Conservation (phyloP, 2,797 vertebrate species). For the Epinephelus malabaricus region DNA sequence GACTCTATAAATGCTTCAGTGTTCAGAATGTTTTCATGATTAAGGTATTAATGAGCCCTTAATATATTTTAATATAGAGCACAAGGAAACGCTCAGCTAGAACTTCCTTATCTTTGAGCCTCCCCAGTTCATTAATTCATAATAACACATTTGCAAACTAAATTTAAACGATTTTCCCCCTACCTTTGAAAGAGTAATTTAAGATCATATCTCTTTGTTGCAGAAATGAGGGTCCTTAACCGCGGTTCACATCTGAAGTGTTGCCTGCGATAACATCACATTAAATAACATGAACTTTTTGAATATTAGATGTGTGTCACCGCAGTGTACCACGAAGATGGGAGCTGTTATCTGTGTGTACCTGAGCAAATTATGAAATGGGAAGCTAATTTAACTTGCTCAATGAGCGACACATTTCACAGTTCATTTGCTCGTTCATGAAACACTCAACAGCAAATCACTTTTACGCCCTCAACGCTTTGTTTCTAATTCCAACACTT, state of each 20-base stretch:
- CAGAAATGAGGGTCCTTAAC: slow-evolving; percentile 29
- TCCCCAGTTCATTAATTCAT: slow-evolving; percentile 66
- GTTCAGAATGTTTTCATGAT: slow-evolving; percentile 54
- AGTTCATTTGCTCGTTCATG: slow-evolving; percentile 66
- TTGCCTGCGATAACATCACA: slow-evolving; percentile 30
- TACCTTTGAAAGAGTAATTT: slow-evolving; percentile 43
- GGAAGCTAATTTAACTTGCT: slow-evolving; percentile 71
- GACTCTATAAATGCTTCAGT: slow-evolving; percentile 29
- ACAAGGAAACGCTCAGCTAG: slow-evolving; percentile 29
- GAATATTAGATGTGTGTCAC: slow-evolving; percentile 35
- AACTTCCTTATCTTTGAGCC: slow-evolving; percentile 51
- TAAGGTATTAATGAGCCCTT: slow-evolving; percentile 56
- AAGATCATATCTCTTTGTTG: slow-evolving; percentile 42
- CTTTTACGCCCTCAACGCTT: slow-evolving; percentile 52
- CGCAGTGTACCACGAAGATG: slow-evolving; percentile 17
- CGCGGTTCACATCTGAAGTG: neutral
- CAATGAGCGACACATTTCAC: slow-evolving; percentile 69
- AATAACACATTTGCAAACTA: slow-evolving; percentile 63
- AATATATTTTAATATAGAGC: slow-evolving; percentile 53
- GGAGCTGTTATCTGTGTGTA: slow-evolving; percentile 59
- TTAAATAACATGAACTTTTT: slow-evolving; percentile 39
- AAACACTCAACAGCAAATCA: slow-evolving; percentile 67
- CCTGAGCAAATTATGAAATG: slow-evolving; percentile 69
- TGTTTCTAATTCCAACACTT: slow-evolving; percentile 50
- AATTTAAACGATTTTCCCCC: slow-evolving; percentile 25